These are phyloP conservation scores for Lethenteron camtschaticum DNA, from an alignment of 2,113 vertebrate species.

Conservation along the genomic window DNA sequence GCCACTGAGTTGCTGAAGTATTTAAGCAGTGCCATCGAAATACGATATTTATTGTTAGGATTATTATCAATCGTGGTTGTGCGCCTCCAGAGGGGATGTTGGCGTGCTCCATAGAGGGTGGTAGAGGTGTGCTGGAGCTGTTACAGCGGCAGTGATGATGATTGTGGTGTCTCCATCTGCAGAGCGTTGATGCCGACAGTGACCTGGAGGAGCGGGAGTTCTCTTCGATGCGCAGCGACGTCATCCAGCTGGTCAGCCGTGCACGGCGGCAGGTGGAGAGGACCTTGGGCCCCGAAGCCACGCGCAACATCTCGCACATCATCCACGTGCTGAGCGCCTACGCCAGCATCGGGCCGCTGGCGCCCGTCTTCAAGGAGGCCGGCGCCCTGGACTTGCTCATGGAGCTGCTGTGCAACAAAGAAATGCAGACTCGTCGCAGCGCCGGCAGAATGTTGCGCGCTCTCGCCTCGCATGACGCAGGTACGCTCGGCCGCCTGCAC, in stretches of 20 bases:
- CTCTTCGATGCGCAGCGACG: slow-evolving; percentile 60
- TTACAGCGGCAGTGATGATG: too few species aligned
- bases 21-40: too few species aligned
- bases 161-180: too few species aligned
- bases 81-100: too few species aligned
- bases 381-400: slow-evolving; percentile 65
- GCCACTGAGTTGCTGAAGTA: too few species aligned
- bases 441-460: slow-evolving; percentile 70
- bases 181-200: slow-evolving; percentile 16
- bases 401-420: slow-evolving; percentile 57
- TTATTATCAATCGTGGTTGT: too few species aligned
- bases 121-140: too few species aligned
- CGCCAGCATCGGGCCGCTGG: slow-evolving; percentile 55
- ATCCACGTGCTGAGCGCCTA: slow-evolving; percentile 72
- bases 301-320: slow-evolving; percentile 51
- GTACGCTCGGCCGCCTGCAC: slow-evolving; percentile 19
- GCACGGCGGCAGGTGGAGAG: slow-evolving; percentile 47
- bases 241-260: slow-evolving; percentile 46
- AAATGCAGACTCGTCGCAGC: slow-evolving; percentile 46
- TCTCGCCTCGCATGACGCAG: slow-evolving; percentile 54
- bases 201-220: slow-evolving; percentile 39
- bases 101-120: too few species aligned
- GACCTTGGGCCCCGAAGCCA: slow-evolving; percentile 22
- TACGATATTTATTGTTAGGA: too few species aligned
- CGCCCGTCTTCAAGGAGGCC: slow-evolving; percentile 52